Percentiles rank a stretch among this genome's conserved stretches.
phyloP scores from a whole-genome alignment of 2,797 vertebrate genomes.

The Acomys russatus region DNA sequence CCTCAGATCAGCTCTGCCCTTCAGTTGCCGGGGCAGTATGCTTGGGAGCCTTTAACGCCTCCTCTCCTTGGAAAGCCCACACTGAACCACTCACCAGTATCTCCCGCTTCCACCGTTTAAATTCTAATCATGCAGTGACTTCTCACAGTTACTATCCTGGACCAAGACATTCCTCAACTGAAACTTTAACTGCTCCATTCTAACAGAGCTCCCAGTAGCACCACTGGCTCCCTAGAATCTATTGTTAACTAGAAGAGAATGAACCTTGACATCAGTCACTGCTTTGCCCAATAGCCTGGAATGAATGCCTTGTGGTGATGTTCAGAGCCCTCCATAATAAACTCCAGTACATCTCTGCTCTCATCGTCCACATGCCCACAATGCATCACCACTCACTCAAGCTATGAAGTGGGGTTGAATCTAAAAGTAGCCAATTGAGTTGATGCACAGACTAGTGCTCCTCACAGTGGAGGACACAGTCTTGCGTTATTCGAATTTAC shows the following conservation, averaged over 20 bases:
- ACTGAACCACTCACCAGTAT: not conserved
- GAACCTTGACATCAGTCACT: not conserved
- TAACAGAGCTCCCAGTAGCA: not conserved
- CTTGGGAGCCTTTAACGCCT: not conserved
- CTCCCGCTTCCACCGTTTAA: not conserved
- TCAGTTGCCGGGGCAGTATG: not conserved
- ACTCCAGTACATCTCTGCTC: not conserved
- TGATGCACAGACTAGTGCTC: not conserved
- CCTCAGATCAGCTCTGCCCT: not conserved
- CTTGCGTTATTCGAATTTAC: not conserved
- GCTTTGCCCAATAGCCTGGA: not conserved
- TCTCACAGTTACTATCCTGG: not conserved
- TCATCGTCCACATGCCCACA: too few relatives aligned
- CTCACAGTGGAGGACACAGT: not conserved
- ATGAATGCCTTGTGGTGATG: not conserved
- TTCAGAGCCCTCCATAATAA: not conserved
- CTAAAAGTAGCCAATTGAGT: not conserved
- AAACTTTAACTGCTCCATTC: not conserved
- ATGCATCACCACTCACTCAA: not conserved
- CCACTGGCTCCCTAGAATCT: not conserved
- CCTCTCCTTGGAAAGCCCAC: not conserved
- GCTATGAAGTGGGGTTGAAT: not conserved
- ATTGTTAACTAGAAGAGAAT: not conserved
- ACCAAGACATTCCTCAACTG: not conserved
- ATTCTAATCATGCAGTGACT: not conserved